Conservation (phyloP, 2,113 vertebrate genomes). For the Marmota flaviventris region DNA sequence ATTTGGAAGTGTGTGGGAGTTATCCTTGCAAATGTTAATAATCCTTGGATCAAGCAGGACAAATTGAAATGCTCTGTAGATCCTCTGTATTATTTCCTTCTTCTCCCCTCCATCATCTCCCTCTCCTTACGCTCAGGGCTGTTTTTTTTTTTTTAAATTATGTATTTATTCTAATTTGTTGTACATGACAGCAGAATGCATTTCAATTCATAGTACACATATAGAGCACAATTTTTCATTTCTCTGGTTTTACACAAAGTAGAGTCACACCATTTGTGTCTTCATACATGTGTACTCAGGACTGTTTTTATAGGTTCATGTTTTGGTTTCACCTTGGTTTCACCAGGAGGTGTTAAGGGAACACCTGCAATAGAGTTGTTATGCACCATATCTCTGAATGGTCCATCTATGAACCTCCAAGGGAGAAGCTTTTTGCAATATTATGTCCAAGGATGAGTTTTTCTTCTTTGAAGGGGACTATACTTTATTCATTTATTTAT, state of each 20-base stretch:
- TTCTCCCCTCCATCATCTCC: background rate
- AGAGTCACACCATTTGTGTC: too few species aligned
- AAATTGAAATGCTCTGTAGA: background rate
- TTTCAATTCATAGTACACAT: too few species aligned
- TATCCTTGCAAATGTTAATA: background rate
- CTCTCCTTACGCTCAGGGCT: background rate
- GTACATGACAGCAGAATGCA: too few species aligned
- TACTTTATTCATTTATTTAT: background rate
- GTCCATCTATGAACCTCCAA: background rate
- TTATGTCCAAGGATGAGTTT: background rate
- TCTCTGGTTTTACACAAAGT: too few species aligned
- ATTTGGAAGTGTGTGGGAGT: background rate
- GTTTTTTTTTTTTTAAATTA: background rate
- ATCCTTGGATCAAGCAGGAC: background rate
- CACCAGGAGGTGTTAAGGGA: background rate
- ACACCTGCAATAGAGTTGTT: background rate
- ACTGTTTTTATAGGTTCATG: background rate
- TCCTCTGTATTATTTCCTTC: background rate
- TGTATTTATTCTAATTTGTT: too few species aligned
- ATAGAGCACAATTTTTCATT: too few species aligned
- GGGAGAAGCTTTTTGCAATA: background rate
- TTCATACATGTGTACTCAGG: too few species aligned
- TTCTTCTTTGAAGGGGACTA: background rate
- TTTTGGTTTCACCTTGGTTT: background rate
- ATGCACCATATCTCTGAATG: background rate